Conservation (phyloP, 1,140 invertebrate genomes). For the Nixonia krombeini region DNA sequence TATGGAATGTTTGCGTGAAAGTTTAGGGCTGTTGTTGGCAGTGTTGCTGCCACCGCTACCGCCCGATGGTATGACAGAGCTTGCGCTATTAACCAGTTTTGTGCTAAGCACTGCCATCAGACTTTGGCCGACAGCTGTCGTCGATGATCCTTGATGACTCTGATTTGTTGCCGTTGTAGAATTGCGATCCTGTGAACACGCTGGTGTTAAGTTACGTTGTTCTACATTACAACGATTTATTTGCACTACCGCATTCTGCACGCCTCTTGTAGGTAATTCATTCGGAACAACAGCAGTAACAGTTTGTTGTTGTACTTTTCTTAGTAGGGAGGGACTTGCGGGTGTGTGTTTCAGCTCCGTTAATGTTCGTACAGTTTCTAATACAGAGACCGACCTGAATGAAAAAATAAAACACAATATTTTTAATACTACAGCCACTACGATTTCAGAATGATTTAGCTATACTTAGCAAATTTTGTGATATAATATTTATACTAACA, state of each 20-base stretch:
- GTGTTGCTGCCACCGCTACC: conserved; percentile 55
- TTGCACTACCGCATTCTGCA: conserved; percentile 49
- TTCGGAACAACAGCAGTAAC: conserved; percentile 10
- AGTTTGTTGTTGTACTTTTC: conserved; percentile 68
- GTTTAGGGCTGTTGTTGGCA: conserved; percentile 61
- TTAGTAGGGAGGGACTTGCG: conserved; percentile 83
- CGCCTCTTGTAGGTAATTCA: too few species aligned
- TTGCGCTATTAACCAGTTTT: conserved; percentile 74
- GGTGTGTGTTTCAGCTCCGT: conserved; percentile 89
- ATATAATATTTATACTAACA: too few species aligned
- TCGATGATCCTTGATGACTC: conserved; percentile 74
- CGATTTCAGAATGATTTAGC: too few species aligned
- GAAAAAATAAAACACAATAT: conserved; percentile 18
- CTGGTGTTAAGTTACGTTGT: conserved; percentile 44
- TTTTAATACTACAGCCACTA: too few species aligned
- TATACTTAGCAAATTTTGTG: too few species aligned
- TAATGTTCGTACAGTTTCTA: conserved; percentile 87
- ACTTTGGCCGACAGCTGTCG: conserved; percentile 72
- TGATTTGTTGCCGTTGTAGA: conserved; percentile 37
- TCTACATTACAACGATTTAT: conserved; percentile 57
- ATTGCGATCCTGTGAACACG: conserved; percentile 53
- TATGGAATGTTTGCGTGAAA: conserved; percentile 50
- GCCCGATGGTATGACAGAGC: conserved; percentile 21
- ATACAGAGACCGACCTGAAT: conserved; percentile 75
- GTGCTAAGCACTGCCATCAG: conserved; percentile 82